A percentile compares a stretch with the other conserved stretches of the same genome.
Evolutionary conservation across 2,113 vertebrate species (phyloP).

Genomic region (Plecturocebus donacophilus): DNA sequence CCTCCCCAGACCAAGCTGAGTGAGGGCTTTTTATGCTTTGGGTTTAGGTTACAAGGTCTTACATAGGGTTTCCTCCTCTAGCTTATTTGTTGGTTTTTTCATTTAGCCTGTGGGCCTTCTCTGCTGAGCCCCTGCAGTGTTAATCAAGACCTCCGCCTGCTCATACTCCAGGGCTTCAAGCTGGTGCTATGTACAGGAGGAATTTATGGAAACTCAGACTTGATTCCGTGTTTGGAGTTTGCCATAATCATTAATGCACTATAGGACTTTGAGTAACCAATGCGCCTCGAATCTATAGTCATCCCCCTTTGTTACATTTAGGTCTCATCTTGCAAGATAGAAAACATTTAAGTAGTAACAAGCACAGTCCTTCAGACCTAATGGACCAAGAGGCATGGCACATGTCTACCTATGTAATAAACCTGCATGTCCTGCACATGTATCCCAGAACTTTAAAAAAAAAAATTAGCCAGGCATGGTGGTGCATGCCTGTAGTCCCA

Average conservation of each 20-base stretch:
- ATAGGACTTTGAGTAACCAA: background rate
- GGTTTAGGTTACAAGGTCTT: background rate
- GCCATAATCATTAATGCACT: constrained; percentile 34
- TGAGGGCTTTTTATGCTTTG: background rate
- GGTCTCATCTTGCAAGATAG: constrained; percentile 44
- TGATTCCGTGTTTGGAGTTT: constrained; percentile 9
- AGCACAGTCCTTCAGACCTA: background rate
- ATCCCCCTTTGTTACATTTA: constrained; percentile 13
- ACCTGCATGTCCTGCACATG: too few relatives aligned
- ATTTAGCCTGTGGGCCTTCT: background rate
- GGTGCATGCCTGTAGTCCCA: too few relatives aligned
- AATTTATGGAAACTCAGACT: constrained; percentile 15
- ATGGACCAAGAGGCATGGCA: background rate
- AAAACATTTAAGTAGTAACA: constrained; percentile 55
- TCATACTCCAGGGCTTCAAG: background rate
- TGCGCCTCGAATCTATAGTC: background rate
- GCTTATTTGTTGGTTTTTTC: background rate
- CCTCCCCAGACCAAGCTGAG: background rate
- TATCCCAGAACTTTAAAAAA: too few relatives aligned
- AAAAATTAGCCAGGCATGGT: too few relatives aligned
- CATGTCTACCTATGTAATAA: too few relatives aligned
- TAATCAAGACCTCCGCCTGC: background rate
- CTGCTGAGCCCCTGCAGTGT: background rate
- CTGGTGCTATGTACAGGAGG: background rate
- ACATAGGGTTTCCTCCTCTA: background rate